A percentile compares a stretch with the other conserved stretches of the same genome.
phyloP scores from a whole-genome alignment of 1,140 invertebrate genomes.

The Ditylenchus dipsaci region DNA sequence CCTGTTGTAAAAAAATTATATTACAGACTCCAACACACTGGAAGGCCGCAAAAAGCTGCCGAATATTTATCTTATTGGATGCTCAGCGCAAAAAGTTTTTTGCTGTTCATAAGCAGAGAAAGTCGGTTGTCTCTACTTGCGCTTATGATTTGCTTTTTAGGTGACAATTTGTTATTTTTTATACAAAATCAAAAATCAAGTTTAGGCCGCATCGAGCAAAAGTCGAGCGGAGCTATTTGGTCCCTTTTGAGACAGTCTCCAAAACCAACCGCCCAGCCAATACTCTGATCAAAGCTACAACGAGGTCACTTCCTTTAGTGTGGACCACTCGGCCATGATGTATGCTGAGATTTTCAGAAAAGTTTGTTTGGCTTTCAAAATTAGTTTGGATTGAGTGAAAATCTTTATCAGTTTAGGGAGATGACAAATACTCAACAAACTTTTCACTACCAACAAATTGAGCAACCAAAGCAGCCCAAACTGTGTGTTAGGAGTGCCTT shows the following conservation, averaged over 20 bases:
- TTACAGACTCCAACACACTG: background rate
- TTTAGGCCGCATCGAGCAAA: conserved; percentile 22
- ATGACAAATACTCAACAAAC: conserved; percentile 13
- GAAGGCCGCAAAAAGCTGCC: conserved; percentile 2
- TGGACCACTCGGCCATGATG: conserved; percentile 9
- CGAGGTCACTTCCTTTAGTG: conserved; percentile 18
- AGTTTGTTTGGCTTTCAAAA: background rate
- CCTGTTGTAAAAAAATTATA: background rate
- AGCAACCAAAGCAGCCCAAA: conserved; percentile 3
- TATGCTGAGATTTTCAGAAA: conserved; percentile 8
- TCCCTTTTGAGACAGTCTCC: background rate
- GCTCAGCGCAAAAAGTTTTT: conserved; percentile 16
- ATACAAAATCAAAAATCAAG: background rate
- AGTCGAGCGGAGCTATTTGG: background rate
- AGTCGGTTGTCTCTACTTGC: conserved; percentile 15
- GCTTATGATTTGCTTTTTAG: conserved; percentile 28
- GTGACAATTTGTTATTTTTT: background rate
- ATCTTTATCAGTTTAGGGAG: background rate
- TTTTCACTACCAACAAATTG: conserved; percentile 9
- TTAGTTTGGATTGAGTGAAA: background rate
- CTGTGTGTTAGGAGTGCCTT: conserved; percentile 20
- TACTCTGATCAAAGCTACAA: background rate
- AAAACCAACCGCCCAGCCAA: background rate
- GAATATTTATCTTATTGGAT: conserved; percentile 20
- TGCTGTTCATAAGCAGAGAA: conserved; percentile 13